Evolutionary conservation across 1,140 invertebrate species (phyloP), one percentile per base, ranked within the genome.

Genomic region (Neodiprion virginianus): DNA sequence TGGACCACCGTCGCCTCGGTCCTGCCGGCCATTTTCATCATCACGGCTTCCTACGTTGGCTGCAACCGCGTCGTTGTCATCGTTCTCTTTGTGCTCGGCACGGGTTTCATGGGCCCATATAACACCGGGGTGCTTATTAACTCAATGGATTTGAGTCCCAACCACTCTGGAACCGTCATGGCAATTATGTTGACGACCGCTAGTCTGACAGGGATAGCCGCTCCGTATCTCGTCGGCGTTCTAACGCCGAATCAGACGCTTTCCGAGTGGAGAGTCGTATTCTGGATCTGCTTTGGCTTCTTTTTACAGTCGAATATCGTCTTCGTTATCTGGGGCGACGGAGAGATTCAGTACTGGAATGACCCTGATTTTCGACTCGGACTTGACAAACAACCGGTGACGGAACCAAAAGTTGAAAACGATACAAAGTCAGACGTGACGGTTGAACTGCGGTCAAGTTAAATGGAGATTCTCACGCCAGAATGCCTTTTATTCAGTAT

Each of bases 11-110:
- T 93, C 74, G 93, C 91, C n/a, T 92, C 91, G n/a, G 91, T 93
- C 77, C 91, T 90, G 48, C 93, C 92, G 0, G 95, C 93, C 10
- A 90, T 95, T 11, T 95, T 95, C 49, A 91, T 95, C 67, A 91
- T 96, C 67, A 90, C 92, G 40, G 94, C 95, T 21, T 93, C 93
- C 0, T 95, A 95, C 86, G 92, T 94, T 12, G 95, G 94, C 9
- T 96, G 93, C 77, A 87, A 94, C 82, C 88, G 89, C 47, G 84
- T 88, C 23, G 72, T 91, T 0, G 93, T 93, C 0, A 91, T 94
- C 0, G 84, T 89, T 8, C 88, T 93, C 79, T 93, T 95, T 77
- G 91, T 92, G 2, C 85, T 92, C 9, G 92, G 91, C 12, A 93
- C 94, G 91, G 92, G 91, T 1, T 87, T 92, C 10, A 93, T 93